Evolutionary conservation across 2,888 invertebrate genomes (phyloP).

Genomic region (Drosophila leonis): DNA sequence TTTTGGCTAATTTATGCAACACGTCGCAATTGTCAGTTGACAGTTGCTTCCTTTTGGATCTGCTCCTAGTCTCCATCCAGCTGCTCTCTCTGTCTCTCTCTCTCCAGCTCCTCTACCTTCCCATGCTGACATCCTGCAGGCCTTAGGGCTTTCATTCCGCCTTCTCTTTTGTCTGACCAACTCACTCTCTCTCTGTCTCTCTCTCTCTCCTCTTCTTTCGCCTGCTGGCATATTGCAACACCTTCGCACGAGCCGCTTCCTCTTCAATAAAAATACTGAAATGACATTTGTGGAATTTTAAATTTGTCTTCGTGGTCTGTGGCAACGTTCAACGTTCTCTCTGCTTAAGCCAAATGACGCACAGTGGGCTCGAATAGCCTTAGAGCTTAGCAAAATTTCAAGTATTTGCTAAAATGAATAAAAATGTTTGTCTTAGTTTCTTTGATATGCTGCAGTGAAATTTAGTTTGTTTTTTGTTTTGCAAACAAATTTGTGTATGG

Average conservation of each 20-base stretch:
- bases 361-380: neutral
- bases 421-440: neutral
- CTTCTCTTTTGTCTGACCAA: neutral
- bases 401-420: neutral
- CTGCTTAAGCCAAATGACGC: neutral
- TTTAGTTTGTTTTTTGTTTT: neutral
- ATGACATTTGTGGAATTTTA: conserved; percentile 79
- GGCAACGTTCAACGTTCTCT: conserved; percentile 35
- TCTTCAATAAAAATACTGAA: conserved; percentile 54
- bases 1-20: conserved; percentile 72
- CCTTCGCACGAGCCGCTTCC: conserved; percentile 42
- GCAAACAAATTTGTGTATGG: neutral
- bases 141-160: neutral
- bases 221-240: conserved; percentile 19
- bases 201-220: neutral
- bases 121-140: neutral
- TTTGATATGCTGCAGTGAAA: neutral
- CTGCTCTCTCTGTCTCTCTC: neutral
- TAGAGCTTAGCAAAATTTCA: neutral
- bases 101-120: neutral
- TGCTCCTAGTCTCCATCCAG: neutral
- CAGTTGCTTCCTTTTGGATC: conserved; percentile 49
- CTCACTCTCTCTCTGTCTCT: neutral
- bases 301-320: conserved; percentile 64
- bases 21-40: conserved; percentile 58